Percentiles rank a stretch among this genome's conserved stretches.
Evolutionary conservation across 2,113 vertebrate species (phyloP).

Genomic region (Ctenodactylus gundi): DNA sequence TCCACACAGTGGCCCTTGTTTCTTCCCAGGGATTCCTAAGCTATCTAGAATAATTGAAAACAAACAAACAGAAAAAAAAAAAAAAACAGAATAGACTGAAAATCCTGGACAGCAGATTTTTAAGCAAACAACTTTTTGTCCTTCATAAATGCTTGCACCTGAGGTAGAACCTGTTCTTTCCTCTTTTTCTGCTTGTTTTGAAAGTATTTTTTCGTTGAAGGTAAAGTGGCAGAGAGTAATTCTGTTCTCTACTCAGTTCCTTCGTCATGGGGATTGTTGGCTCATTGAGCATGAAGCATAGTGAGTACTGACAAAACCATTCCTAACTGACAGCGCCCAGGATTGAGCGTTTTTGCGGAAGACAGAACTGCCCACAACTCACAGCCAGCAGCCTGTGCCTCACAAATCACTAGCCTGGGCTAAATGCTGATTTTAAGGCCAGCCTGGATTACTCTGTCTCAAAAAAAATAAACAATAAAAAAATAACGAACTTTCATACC

Average conservation of each 20-base stretch:
- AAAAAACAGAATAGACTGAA: slow-evolving; percentile 93
- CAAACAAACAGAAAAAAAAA: too few relatives aligned
- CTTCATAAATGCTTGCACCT: slow-evolving; percentile 91
- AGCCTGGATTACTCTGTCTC: not conserved
- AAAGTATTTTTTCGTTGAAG: slow-evolving; percentile 95
- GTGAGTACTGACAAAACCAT: not conserved
- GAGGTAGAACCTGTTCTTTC: slow-evolving; percentile 89
- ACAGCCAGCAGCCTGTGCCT: too few relatives aligned
- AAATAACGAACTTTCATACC: not conserved
- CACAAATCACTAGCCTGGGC: too few relatives aligned
- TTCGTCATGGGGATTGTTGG: too few relatives aligned
- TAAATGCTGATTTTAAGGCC: not conserved
- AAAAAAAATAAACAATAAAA: not conserved
- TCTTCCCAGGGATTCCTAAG: slow-evolving; percentile 91
- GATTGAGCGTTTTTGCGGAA: too few relatives aligned
- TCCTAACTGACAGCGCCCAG: too few relatives aligned
- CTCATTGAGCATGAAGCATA: too few relatives aligned
- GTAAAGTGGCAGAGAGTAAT: slow-evolving; percentile 91
- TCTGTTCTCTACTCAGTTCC: too few relatives aligned
- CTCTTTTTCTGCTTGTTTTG: slow-evolving; percentile 96
- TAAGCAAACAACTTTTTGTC: slow-evolving; percentile 95
- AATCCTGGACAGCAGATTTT: slow-evolving; percentile 92
- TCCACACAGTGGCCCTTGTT: slow-evolving; percentile 86
- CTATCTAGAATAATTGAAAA: slow-evolving; percentile 95
- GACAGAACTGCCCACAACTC: too few relatives aligned